A percentile compares a stretch with the other conserved stretches of the same genome.
These are phyloP conservation scores for Stichopus horrens DNA, from an alignment of 53 echinoderm and acorn worm genomes.

Conservation along the genomic window DNA sequence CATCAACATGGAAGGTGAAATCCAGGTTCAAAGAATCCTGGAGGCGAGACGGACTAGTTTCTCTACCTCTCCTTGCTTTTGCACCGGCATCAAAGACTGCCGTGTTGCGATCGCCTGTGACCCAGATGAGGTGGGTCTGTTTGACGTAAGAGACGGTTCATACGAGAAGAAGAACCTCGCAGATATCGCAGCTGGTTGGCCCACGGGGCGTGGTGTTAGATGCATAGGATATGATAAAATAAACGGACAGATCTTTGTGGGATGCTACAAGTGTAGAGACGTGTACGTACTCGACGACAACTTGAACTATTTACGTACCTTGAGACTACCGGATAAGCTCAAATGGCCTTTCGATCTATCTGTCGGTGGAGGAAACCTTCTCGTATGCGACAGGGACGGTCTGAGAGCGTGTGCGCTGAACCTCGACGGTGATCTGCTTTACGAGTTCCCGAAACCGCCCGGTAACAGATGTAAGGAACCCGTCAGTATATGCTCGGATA, in stretches of 20 bases:
- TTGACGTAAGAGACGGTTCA: neutral
- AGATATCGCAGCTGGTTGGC: neutral
- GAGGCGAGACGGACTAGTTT: neutral
- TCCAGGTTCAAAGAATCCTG: neutral
- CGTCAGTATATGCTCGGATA: constrained; percentile 13
- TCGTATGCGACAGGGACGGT: constrained; percentile 15
- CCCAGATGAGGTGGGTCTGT: neutral
- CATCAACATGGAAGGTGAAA: neutral
- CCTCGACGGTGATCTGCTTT: neutral
- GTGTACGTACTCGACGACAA: constrained; percentile 11
- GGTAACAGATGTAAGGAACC: neutral
- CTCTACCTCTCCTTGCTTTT: neutral
- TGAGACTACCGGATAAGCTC: neutral
- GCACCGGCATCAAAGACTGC: neutral
- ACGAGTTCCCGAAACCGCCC: constrained; percentile 17
- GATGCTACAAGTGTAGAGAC: neutral
- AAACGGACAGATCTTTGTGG: neutral
- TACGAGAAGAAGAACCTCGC: neutral
- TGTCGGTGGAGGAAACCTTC: neutral
- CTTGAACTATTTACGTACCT: neutral
- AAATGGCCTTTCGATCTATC: neutral
- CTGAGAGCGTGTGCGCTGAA: neutral
- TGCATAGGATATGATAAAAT: constrained; percentile 1
- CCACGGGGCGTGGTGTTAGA: neutral
- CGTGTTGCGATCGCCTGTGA: constrained; percentile 4